Percentiles rank a stretch among this genome's conserved stretches.
These are phyloP conservation scores for Trachurus trachurus DNA, from an alignment of 2,797 vertebrate species.

Conservation along the genomic window DNA sequence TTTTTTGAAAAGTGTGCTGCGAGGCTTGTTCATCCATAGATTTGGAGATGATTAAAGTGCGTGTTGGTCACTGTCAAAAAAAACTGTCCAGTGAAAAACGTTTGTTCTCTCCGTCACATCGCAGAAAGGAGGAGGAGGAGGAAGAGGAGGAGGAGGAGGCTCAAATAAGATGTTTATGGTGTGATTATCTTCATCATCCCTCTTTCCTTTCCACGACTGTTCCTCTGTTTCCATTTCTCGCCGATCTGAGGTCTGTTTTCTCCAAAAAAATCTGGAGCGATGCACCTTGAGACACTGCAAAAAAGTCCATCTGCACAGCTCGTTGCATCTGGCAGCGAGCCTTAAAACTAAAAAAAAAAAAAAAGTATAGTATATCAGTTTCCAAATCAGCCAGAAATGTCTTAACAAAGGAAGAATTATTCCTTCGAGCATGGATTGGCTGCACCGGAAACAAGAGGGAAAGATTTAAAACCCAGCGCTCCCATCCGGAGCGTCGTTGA, in stretches of 20 bases:
- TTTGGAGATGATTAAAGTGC: constrained; percentile 91
- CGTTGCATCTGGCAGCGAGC: constrained; percentile 30
- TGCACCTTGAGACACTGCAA: constrained; percentile 60
- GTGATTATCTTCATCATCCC: constrained; percentile 53
- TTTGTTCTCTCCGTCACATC: constrained; percentile 75
- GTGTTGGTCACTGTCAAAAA: constrained; percentile 82
- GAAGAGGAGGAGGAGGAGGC: constrained; percentile 20
- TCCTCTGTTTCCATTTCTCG: constrained; percentile 25
- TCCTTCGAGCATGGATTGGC: constrained; percentile 16
- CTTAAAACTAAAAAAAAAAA: constrained; percentile 8
- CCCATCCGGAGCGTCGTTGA: constrained; percentile 36
- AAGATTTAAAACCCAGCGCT: constrained; percentile 39
- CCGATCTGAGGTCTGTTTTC: constrained; percentile 60
- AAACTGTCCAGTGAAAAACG: constrained; percentile 85
- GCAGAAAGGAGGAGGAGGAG: constrained; percentile 53
- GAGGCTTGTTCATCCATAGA: constrained; percentile 87
- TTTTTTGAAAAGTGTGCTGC: constrained; percentile 70
- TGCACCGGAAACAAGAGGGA: constrained; percentile 24
- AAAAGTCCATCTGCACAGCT: constrained; percentile 46
- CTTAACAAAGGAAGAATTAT: constrained; percentile 18
- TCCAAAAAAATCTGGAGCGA: constrained; percentile 48
- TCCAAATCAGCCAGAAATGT: constrained; percentile 30
- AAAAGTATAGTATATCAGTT: constrained; percentile 1
- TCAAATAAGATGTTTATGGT: constrained; percentile 33
- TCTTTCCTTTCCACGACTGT: constrained; percentile 42